A percentile compares a stretch with the other conserved stretches of the same genome.
These are phyloP conservation scores for Eilema caniola DNA, from an alignment of 2,888 invertebrate genomes.

Conservation along the genomic window DNA sequence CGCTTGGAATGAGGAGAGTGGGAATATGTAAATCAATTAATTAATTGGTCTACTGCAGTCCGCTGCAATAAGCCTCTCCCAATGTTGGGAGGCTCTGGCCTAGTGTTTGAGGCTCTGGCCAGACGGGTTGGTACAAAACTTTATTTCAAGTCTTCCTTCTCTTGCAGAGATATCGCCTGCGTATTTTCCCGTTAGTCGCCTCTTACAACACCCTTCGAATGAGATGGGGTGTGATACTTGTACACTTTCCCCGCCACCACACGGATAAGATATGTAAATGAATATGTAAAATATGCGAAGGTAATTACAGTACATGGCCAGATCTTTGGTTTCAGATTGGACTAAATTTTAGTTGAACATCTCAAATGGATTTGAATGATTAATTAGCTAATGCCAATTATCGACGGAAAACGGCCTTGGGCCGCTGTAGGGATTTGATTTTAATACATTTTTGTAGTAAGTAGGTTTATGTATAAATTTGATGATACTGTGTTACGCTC, in stretches of 20 bases:
- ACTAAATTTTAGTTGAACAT: neutral
- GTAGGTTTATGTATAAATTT: neutral
- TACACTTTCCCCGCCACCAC: too few species aligned
- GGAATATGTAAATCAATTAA: neutral
- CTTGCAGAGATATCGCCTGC: too few species aligned
- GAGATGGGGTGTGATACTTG: too few species aligned
- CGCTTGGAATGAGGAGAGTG: neutral
- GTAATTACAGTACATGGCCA: neutral
- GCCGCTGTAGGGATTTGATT: neutral
- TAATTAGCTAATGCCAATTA: neutral
- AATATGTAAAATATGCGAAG: neutral
- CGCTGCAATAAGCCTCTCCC: too few species aligned
- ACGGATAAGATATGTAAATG: neutral
- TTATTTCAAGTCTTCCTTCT: too few species aligned
- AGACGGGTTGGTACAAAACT: too few species aligned
- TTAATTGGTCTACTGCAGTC: too few species aligned
- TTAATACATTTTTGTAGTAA: constrained; percentile 1
- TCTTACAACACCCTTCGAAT: too few species aligned
- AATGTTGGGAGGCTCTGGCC: too few species aligned
- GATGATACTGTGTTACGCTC: neutral
- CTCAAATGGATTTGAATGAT: constrained; percentile 2
- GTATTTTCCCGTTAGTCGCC: too few species aligned
- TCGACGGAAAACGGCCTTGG: neutral
- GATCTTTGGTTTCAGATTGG: neutral
- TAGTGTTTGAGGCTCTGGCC: too few species aligned